Base-by-base conservation (phyloP, 2,888 invertebrate species). In the Cataglyphis livida region DNA sequence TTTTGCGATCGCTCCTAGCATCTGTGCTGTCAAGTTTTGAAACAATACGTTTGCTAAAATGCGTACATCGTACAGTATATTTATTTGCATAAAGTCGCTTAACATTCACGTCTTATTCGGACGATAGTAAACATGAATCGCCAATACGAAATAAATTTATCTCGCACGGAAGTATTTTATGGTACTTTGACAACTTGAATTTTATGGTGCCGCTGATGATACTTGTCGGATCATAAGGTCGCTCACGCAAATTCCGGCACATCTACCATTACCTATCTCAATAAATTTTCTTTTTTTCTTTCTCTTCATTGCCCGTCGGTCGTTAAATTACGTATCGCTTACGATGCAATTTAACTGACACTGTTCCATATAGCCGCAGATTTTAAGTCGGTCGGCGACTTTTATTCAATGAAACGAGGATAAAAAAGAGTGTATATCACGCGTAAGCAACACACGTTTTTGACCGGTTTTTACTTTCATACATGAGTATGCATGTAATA, bases 391-490 rank as follows among this genome's bases (percentile, higher is more conserved):
- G 25, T 57, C 68, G 41, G 38, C 38, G n/a, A 41, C 68, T 35
- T 78, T 59, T 70, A 68, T n/a, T 57, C 18, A 54, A 4, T 38
- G 12, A 5, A 57, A 32, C n/a, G 41, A 15, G n/a, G 57, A n/a
- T 78, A 28, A 70, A 28, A 70, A 57, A 59, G 7, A 41, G n/a
- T 65, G 2, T 66, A 2, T 68, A 41, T 78, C 70, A 78, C 18
- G 41, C 28, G 38, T 68, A 32, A 18, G 41, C 15, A 18, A 32
- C 78, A 28, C 76, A 70, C 32, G 78, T 59, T 78, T 70, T 78
- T 78, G 59, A 78, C 59, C 71, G 7, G 6, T 71, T 78, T 78
- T 44, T 70, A 59, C 78, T 70, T 78, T 78, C 44, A 59, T 21
- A 28, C 76, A 54, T 44, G 59, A 59, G 18, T 76, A 66, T 32